phyloP scores from a whole-genome alignment of 2,888 invertebrate species.

The Rambutsinella grinnellia region DNA sequence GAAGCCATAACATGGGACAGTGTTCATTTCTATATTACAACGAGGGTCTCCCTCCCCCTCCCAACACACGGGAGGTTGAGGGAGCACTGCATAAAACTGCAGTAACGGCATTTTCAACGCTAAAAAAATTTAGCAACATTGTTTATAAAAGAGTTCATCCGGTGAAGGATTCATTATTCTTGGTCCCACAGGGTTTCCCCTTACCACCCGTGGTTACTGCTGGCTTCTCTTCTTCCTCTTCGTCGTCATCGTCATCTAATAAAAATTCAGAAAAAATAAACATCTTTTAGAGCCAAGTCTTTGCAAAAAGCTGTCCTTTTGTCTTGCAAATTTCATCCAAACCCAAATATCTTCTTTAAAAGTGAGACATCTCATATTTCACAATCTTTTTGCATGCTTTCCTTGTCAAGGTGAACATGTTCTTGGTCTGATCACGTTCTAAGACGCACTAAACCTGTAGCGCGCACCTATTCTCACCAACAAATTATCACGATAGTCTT shows the following conservation, averaged over 20 bases:
- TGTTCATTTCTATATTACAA: slow-evolving; percentile 12
- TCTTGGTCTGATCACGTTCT: not conserved
- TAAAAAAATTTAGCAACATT: slow-evolving; percentile 67
- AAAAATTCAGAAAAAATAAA: slow-evolving; percentile 14
- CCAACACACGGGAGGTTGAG: slow-evolving; percentile 28
- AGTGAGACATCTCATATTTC: not conserved
- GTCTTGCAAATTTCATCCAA: slow-evolving; percentile 69
- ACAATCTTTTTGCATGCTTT: slow-evolving; percentile 19
- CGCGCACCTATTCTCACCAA: not conserved
- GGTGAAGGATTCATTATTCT: slow-evolving; percentile 59
- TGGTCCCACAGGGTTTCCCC: slow-evolving; percentile 49
- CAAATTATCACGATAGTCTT: slow-evolving; percentile 3
- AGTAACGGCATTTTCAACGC: slow-evolving; percentile 65
- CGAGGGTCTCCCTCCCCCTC: slow-evolving; percentile 17
- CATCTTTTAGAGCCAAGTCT: slow-evolving; percentile 67
- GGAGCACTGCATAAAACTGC: slow-evolving; percentile 67
- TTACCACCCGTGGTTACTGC: slow-evolving; percentile 36
- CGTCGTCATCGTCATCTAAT: slow-evolving; percentile 73
- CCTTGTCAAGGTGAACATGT: slow-evolving; percentile 55
- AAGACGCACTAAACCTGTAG: not conserved
- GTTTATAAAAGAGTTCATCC: slow-evolving; percentile 65
- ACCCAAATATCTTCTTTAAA: not conserved
- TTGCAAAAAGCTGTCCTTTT: slow-evolving; percentile 88
- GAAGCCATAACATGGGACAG: not conserved
- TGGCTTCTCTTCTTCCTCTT: slow-evolving; percentile 71